phyloP scores from a whole-genome alignment of 1,140 invertebrate species.

The Atta texana region DNA sequence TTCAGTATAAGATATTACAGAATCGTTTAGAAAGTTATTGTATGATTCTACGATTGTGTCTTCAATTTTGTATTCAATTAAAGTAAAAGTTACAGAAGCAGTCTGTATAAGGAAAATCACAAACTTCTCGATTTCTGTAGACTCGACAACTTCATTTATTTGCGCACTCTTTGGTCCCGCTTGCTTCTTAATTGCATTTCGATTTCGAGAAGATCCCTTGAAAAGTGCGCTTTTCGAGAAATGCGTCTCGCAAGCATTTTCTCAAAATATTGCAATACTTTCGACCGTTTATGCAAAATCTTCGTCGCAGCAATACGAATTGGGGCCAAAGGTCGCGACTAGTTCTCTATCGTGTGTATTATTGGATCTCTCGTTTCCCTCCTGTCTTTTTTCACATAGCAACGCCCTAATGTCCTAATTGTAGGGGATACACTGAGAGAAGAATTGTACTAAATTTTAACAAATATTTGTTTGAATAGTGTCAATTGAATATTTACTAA shows the following conservation, averaged over 20 bases:
- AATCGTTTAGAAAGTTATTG: background rate
- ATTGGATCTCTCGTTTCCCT: slow-evolving; percentile 5
- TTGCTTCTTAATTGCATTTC: background rate
- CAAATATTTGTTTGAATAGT: too few relatives aligned
- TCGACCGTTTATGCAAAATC: background rate
- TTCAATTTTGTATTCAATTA: background rate
- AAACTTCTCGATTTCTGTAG: slow-evolving; percentile 27
- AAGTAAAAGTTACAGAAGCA: background rate
- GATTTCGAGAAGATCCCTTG: background rate
- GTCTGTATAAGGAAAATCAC: background rate
- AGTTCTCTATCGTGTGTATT: background rate
- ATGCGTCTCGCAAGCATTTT: background rate
- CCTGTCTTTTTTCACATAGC: slow-evolving; percentile 47
- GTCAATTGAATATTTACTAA: too few relatives aligned
- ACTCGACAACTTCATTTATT: background rate
- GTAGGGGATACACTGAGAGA: slow-evolving; percentile 64
- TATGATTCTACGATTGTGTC: too few relatives aligned
- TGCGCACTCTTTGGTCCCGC: background rate
- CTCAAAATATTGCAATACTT: background rate
- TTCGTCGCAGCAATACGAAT: background rate
- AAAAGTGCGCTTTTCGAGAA: background rate
- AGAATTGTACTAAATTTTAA: too few relatives aligned
- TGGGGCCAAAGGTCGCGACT: background rate
- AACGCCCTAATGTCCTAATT: slow-evolving; percentile 64
- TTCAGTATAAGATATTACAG: background rate